These are phyloP conservation scores for Acrossocheilus wenchowensis DNA, from an alignment of 2,797 vertebrate species.

Conservation along the genomic window DNA sequence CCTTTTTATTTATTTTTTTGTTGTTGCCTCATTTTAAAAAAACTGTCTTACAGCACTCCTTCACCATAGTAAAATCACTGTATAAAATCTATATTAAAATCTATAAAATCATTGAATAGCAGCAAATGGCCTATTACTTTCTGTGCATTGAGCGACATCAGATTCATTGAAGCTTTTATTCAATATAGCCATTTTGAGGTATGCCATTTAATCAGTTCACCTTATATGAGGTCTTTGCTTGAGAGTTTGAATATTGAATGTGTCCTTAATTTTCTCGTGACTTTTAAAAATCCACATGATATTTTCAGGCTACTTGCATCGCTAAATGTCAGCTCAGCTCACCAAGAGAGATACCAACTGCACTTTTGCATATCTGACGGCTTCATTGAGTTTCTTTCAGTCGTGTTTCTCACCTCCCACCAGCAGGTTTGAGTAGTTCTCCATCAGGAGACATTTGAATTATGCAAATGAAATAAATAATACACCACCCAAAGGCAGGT, in stretches of 20 bases:
- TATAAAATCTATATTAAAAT: not conserved
- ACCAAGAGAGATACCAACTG: constrained; percentile 16
- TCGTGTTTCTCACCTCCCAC: constrained; percentile 47
- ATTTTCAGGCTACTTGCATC: not conserved
- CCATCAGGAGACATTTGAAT: constrained; percentile 65
- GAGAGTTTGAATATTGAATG: constrained; percentile 2
- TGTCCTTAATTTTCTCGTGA: constrained; percentile 18
- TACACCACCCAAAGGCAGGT: constrained; percentile 68
- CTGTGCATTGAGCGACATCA: not conserved
- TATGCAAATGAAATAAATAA: constrained; percentile 73
- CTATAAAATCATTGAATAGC: not conserved
- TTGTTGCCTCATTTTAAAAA: not conserved
- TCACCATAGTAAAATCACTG: not conserved
- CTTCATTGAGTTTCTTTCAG: constrained; percentile 46
- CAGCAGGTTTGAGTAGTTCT: constrained; percentile 39
- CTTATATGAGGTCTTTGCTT: not conserved
- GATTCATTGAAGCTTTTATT: not conserved
- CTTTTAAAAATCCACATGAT: constrained; percentile 36
- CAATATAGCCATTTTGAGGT: not conserved
- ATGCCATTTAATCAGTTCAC: not conserved
- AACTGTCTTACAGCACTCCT: not conserved
- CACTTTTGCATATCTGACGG: constrained; percentile 22
- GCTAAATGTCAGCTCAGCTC: constrained; percentile 34
- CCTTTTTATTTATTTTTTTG: not conserved
- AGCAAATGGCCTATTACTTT: not conserved